Conservation (phyloP, 2,797 vertebrate genomes). For the Ctenopoma multispine region DNA sequence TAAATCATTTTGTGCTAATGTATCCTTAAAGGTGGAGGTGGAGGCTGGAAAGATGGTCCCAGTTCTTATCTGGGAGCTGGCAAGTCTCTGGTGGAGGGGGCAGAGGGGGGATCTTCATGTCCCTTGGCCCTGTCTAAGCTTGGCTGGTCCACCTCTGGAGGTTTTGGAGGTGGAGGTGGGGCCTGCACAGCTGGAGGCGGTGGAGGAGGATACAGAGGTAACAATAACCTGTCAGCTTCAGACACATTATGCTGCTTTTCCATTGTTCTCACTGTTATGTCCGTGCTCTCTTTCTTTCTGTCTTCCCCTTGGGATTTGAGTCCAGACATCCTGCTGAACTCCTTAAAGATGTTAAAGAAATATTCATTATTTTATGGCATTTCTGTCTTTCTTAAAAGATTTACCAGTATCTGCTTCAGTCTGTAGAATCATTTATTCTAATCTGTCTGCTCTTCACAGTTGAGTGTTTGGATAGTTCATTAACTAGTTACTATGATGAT, state of each 20-base stretch:
- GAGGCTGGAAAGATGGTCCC: conserved; percentile 86
- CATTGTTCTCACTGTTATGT: conserved; percentile 1
- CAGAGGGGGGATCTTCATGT: conserved; percentile 89
- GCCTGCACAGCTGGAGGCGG: conserved; percentile 92
- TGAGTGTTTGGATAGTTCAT: background rate
- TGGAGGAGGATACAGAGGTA: conserved; percentile 92
- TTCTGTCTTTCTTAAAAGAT: background rate
- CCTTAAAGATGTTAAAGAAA: background rate
- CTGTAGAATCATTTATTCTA: background rate
- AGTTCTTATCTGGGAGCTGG: conserved; percentile 81
- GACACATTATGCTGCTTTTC: background rate
- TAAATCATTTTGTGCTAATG: background rate
- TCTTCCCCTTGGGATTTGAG: background rate
- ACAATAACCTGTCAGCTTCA: background rate
- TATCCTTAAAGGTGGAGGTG: conserved; percentile 84
- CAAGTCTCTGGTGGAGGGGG: conserved; percentile 87
- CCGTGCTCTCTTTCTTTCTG: background rate
- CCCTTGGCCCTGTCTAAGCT: conserved; percentile 85
- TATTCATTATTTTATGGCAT: background rate
- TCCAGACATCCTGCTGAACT: background rate
- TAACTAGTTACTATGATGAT: conserved; percentile 4
- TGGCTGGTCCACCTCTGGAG: conserved; percentile 89
- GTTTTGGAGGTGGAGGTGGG: conserved; percentile 92
- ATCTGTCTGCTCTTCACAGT: background rate
- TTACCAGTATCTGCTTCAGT: background rate